Evolutionary conservation across 2,797 vertebrate genomes (phyloP).

Genomic region (Alfaro cultratus): DNA sequence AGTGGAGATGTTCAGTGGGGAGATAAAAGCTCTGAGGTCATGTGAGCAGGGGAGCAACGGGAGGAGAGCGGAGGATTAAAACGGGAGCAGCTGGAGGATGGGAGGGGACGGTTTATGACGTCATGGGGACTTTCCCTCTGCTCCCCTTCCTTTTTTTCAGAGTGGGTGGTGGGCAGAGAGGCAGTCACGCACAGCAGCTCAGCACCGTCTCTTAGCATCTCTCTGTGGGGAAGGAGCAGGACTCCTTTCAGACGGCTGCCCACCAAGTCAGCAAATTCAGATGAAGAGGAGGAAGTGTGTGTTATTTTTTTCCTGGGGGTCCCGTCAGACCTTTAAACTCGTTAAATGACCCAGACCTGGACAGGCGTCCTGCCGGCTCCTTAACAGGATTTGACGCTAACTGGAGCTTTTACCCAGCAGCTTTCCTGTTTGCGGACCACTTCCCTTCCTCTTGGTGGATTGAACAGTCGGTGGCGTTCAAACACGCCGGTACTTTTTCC

Average conservation of each 20-base stretch:
- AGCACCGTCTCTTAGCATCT: slow-evolving; percentile 18
- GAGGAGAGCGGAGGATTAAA: slow-evolving; percentile 10
- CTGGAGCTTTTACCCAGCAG: slow-evolving; percentile 3
- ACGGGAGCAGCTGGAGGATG: slow-evolving; percentile 35
- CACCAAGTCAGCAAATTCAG: slow-evolving; percentile 27
- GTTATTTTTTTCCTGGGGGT: not conserved
- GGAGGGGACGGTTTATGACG: slow-evolving; percentile 41
- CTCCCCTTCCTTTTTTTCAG: slow-evolving; percentile 37
- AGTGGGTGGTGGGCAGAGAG: slow-evolving; percentile 55
- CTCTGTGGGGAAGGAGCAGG: slow-evolving; percentile 36
- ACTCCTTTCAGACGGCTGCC: slow-evolving; percentile 30
- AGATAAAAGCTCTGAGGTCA: slow-evolving; percentile 4
- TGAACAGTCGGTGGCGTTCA: not conserved
- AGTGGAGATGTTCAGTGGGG: not conserved
- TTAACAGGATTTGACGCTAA: slow-evolving; percentile 39
- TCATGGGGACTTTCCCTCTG: slow-evolving; percentile 67
- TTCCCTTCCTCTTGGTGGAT: slow-evolving; percentile 32
- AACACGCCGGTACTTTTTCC: not conserved
- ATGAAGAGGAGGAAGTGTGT: not conserved
- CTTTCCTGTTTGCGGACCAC: slow-evolving; percentile 21
- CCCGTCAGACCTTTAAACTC: slow-evolving; percentile 19
- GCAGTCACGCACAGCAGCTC: slow-evolving; percentile 58
- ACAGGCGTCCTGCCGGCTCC: slow-evolving; percentile 22
- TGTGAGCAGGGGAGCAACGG: slow-evolving; percentile 17
- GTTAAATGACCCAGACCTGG: slow-evolving; percentile 8